Conservation (phyloP, 2,888 invertebrate genomes). For the Pseudococcus viburni region DNA sequence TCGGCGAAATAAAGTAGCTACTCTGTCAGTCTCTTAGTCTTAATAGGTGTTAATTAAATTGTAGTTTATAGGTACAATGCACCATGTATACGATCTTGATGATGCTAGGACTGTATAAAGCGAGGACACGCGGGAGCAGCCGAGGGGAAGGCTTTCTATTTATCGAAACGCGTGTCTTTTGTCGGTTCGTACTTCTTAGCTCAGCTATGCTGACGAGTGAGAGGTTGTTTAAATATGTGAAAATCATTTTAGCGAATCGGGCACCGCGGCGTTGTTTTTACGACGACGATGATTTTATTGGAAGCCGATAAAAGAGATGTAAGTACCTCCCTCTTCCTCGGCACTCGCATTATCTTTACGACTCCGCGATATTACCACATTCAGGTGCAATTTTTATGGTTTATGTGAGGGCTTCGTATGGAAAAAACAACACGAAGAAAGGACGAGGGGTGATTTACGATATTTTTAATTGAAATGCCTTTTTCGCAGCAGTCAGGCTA, state of each 20-base stretch:
- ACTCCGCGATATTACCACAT: background rate
- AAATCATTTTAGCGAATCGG: background rate
- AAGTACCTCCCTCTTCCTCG: background rate
- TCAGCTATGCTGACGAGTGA: no score
- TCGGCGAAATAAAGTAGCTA: background rate
- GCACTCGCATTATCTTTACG: background rate
- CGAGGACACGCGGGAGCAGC: background rate
- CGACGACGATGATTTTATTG: background rate
- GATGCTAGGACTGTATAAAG: background rate
- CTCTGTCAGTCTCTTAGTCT: background rate
- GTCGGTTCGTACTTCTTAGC: background rate
- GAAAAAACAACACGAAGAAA: background rate
- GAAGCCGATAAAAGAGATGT: background rate
- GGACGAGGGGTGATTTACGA: background rate
- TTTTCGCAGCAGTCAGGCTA: background rate
- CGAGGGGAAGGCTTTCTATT: background rate
- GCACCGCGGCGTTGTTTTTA: background rate
- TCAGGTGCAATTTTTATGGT: background rate
- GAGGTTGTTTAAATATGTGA: background rate
- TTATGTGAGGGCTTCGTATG: background rate
- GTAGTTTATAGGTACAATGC: background rate
- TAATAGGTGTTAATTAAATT: conserved; percentile 1
- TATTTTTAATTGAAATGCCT: background rate
- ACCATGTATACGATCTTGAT: background rate
- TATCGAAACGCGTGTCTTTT: background rate